Evolutionary conservation across 2,888 invertebrate species (phyloP).

Genomic region (Amiota communis): DNA sequence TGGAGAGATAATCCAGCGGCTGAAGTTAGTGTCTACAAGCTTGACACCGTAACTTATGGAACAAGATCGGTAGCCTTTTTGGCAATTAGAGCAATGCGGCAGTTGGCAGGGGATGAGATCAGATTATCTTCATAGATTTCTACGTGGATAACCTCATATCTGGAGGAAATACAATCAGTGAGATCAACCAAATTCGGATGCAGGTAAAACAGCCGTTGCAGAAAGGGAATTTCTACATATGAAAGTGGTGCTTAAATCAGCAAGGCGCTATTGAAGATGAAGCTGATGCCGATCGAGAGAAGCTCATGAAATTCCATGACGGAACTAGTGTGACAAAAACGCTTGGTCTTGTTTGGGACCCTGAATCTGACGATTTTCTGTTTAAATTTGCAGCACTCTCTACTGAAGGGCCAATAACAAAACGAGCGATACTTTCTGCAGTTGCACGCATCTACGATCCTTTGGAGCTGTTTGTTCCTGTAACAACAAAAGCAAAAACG

Average conservation of each 20-base stretch:
- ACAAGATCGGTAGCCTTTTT: too few species aligned
- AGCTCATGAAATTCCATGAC: too few species aligned
- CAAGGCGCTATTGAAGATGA: background rate
- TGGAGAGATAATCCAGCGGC: too few species aligned
- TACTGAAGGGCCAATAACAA: background rate
- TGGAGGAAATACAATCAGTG: background rate
- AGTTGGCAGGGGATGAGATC: background rate
- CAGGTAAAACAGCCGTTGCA: too few species aligned
- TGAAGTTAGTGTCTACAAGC: too few species aligned
- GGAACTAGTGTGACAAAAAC: too few species aligned
- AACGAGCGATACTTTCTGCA: background rate
- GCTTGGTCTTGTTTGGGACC: background rate
- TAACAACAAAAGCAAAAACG: too few species aligned
- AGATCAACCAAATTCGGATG: background rate
- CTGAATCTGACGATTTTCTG: background rate
- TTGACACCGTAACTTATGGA: too few species aligned
- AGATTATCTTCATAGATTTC: background rate
- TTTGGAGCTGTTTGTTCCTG: too few species aligned
- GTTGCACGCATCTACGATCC: background rate
- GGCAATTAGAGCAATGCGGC: background rate
- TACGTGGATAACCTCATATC: too few species aligned
- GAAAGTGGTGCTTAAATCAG: background rate
- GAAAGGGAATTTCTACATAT: background rate
- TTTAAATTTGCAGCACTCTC: background rate
- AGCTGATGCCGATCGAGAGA: constrained; percentile 1